A percentile compares a stretch with the other conserved stretches of the same genome.
phyloP scores from a whole-genome alignment of 2,797 vertebrate species.

The Mastacembelus armatus region DNA sequence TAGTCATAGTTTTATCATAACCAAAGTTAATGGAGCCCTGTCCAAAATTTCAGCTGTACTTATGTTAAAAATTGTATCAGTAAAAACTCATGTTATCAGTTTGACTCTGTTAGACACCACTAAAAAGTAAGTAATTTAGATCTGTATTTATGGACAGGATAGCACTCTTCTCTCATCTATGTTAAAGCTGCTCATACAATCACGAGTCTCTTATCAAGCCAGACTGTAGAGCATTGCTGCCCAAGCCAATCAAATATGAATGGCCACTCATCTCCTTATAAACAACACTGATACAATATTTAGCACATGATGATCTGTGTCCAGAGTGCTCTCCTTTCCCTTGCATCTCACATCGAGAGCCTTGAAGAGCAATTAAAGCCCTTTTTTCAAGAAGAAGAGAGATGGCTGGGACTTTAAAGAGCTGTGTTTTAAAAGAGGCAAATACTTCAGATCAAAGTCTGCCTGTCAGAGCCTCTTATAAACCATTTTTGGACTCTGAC shows the following conservation, averaged over 20 bases:
- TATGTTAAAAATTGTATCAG: background rate
- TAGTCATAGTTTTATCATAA: too few species aligned
- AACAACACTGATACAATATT: conserved; percentile 77
- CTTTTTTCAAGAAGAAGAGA: conserved; percentile 29
- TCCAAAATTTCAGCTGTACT: background rate
- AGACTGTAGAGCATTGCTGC: conserved; percentile 30
- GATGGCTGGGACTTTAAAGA: conserved; percentile 37
- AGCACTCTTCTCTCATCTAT: background rate
- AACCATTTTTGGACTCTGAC: conserved; percentile 25
- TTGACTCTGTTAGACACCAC: background rate
- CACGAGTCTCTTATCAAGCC: conserved; percentile 12
- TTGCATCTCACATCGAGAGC: conserved; percentile 50
- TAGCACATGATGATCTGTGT: conserved; percentile 57
- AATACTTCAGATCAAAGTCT: conserved; percentile 59
- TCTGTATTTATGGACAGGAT: background rate
- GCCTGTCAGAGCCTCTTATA: conserved; percentile 34
- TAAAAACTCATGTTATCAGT: background rate
- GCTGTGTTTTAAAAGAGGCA: conserved; percentile 44
- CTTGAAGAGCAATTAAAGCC: conserved; percentile 66
- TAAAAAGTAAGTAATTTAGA: background rate
- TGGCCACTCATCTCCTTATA: conserved; percentile 67
- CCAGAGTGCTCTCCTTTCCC: conserved; percentile 43
- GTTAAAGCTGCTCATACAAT: background rate
- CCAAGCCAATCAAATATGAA: conserved; percentile 73
- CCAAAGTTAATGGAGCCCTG: background rate